Conservation (phyloP, 2,888 invertebrate species). For the Rhagophthalmus giganteus region DNA sequence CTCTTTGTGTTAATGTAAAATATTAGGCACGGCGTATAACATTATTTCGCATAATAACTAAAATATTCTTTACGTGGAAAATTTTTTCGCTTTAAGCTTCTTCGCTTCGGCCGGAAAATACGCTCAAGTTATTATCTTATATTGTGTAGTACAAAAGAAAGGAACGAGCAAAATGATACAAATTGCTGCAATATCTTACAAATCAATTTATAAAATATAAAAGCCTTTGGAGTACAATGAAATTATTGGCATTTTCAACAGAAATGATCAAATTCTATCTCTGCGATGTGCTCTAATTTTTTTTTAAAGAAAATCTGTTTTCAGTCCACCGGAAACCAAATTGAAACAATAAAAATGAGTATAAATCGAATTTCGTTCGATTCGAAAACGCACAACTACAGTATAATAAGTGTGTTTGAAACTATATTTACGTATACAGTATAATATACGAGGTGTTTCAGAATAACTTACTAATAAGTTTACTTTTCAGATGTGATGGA, state of each 20-base stretch:
- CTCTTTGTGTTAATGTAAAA: not conserved
- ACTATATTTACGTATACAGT: no score
- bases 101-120: slow-evolving; percentile 6
- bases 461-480: no score
- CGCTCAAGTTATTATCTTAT: slow-evolving; percentile 8
- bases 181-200: slow-evolving; percentile 33
- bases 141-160: slow-evolving; percentile 4
- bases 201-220: slow-evolving; percentile 31
- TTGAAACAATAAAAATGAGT: slow-evolving; percentile 4
- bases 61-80: no score
- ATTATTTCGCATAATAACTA: no score
- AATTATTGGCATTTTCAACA: slow-evolving; percentile 29
- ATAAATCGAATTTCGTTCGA: no score
- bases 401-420: no score
- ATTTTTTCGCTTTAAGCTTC: slow-evolving; percentile 8
- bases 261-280: slow-evolving; percentile 29
- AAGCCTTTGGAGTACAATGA: slow-evolving; percentile 28
- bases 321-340: slow-evolving; percentile 10
- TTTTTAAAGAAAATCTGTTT: slow-evolving; percentile 10
- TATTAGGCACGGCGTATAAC: not conserved
- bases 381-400: no score
- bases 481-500: no score
- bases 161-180: slow-evolving; percentile 23
- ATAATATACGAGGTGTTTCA: no score
- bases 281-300: slow-evolving; percentile 7